Evolutionary conservation across 2,888 invertebrate genomes (phyloP), one percentile per base, ranked within the genome.

Genomic region (Macrosoma leucophasiata): DNA sequence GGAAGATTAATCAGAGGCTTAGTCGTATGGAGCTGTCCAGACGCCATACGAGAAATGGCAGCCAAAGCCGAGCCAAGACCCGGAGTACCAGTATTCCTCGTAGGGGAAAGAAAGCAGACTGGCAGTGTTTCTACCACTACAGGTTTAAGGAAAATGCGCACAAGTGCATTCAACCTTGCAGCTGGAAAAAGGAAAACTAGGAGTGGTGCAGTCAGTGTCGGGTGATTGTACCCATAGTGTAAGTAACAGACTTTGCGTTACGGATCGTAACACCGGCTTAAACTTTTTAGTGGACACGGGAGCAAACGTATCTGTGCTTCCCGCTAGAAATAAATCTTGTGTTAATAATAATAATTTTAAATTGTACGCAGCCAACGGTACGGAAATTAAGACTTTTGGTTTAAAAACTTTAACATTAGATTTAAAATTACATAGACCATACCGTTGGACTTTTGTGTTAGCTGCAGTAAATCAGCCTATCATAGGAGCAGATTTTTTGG

Each of bases 401-500:
- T n/a, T n/a, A n/a, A n/a, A n/a, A n/a, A n/a, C n/a, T n/a, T n/a
- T n/a, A n/a, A n/a, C n/a, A n/a, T n/a, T n/a, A n/a, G n/a, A n/a
- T n/a, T n/a, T n/a, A n/a, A n/a, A n/a, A n/a, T n/a, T n/a, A n/a
- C n/a, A n/a, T n/a, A n/a, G n/a, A n/a, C n/a, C n/a, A n/a, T n/a
- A n/a, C n/a, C n/a, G n/a, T n/a, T n/a, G n/a, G n/a, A n/a, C n/a
- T n/a, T n/a, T n/a, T n/a, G n/a, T n/a, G n/a, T n/a, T 18, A 18
- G 18, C 18, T 6, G 8, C 5, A 6, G 18, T 18, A 5, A 18
- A 32, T 20, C 25, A 19, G 25, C 25, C 25, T 7, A 32, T 32
- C 8, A 13, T 32, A 2, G 25, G 25, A 10, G 32, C 24, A 2
- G 31, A 23, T 31, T 31, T 31, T 13, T n/a, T 31, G 11, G 24